A percentile compares a stretch with the other conserved stretches of the same genome.
These are phyloP conservation scores for Aphidius gifuensis DNA, from an alignment of 1,140 invertebrate species.

Conservation along the genomic window DNA sequence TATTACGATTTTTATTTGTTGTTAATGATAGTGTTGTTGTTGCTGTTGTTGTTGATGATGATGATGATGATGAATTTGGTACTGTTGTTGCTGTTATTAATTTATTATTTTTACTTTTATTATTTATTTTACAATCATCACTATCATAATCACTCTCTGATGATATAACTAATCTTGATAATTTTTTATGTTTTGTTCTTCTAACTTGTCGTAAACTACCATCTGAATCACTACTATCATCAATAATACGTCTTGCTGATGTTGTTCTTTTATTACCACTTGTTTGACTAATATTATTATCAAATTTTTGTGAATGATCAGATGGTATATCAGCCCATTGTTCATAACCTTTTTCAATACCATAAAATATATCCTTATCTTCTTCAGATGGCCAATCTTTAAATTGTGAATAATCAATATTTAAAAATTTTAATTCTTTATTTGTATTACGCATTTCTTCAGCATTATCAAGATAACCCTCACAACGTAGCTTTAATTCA, in stretches of 20 bases:
- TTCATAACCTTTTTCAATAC: conserved; percentile 62
- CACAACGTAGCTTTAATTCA: conserved; percentile 59
- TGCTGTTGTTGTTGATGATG: neutral
- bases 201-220: conserved; percentile 39
- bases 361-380: conserved; percentile 50
- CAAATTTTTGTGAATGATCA: conserved; percentile 47
- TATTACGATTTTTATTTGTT: conserved; percentile 53
- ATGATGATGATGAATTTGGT: conserved; percentile 42
- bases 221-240: conserved; percentile 48
- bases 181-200: conserved; percentile 40
- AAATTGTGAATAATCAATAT: conserved; percentile 66
- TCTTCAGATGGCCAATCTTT: conserved; percentile 58
- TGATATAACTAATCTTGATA: conserved; percentile 44
- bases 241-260: conserved; percentile 40
- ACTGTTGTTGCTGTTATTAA: too few species aligned
- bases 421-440: conserved; percentile 63
- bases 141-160: conserved; percentile 56
- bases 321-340: conserved; percentile 50
- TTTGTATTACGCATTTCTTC: conserved; percentile 60
- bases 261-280: conserved; percentile 40
- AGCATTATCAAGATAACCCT: conserved; percentile 60
- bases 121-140: conserved; percentile 29
- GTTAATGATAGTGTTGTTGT: conserved; percentile 46
- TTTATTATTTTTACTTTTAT: too few species aligned
- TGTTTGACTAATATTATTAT: conserved; percentile 41